Base-by-base conservation (phyloP, 64 coral and sea anemone genomes). In the Stichodactyla mertensii region DNA sequence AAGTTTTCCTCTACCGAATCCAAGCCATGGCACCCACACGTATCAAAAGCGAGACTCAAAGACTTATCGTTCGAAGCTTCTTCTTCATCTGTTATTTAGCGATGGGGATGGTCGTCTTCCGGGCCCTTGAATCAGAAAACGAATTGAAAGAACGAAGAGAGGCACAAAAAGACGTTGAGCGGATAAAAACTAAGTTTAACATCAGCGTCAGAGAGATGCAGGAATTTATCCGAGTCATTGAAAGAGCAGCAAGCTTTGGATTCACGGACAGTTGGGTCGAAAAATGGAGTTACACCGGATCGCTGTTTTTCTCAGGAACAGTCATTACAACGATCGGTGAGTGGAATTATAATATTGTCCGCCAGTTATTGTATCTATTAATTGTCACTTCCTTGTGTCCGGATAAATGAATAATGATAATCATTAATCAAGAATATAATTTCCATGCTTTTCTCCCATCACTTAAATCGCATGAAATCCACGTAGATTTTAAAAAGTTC, bases 241-340 rank as follows among this genome's bases (percentile, higher is more conserved):
- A 88, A 52, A 94, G 91, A 58, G 97, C 97, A 12, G 85, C 91
- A 20, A 86, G 77, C 62, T 84, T 82, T 52, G 97, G 97, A 3
- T 95, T 87, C 19, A 86, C 82, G n/a, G 77, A 85, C 51, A 92
- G 86, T 0, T 94, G 93, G 89, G n/a, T 95, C 15, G 97, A 99
- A 28, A 88, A 90, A 79, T 99, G 97, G 97, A 99, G 91, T 52
- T 99, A 85, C 6, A 94, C 88, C 0, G 97, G 97, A 4, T 92
- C 97, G 18, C 85, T 99, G 14, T 94, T 99, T 24, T 99, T 99
- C 64, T 92, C 92, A 4, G 93, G 97, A n/a, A 99, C 97, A 20
- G 87, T 99, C 22, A 92, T 99, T 16, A 99, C 97, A 19, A 99
- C 97, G 14, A 99, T 99, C 26, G 97, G 97, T 99, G 57, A 86